A percentile compares a stretch with the other conserved stretches of the same genome.
Evolutionary conservation across 2,797 vertebrate species (phyloP).

Genomic region (Sebastes minor): DNA sequence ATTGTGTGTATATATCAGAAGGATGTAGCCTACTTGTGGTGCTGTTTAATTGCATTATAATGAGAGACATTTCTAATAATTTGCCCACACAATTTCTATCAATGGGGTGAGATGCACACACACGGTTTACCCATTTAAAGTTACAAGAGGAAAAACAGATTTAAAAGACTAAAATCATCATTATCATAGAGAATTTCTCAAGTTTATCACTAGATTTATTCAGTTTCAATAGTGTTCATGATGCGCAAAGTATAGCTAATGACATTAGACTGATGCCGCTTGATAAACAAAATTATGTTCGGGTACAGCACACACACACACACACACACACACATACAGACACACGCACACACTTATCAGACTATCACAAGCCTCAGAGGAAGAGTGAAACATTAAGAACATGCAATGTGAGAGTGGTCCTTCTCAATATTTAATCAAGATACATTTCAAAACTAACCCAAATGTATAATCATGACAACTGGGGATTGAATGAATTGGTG

Average conservation of each 20-base stretch:
- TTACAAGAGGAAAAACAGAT: background rate
- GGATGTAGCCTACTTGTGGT: background rate
- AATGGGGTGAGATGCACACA: background rate
- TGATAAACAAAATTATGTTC: constrained; percentile 53
- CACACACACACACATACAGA: constrained; percentile 1
- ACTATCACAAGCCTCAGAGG: constrained; percentile 69
- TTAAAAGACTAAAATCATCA: background rate
- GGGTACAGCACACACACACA: background rate
- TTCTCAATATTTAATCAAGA: constrained; percentile 81
- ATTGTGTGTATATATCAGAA: background rate
- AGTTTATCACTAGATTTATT: background rate
- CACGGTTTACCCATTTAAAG: background rate
- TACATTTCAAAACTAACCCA: constrained; percentile 78
- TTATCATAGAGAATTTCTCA: background rate
- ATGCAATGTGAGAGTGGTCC: constrained; percentile 70
- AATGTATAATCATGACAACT: constrained; percentile 75
- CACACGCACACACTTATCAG: constrained; percentile 23
- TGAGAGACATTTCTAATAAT: background rate
- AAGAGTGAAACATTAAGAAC: constrained; percentile 78
- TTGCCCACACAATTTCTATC: background rate
- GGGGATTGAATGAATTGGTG: constrained; percentile 71
- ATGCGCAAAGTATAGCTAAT: constrained; percentile 35
- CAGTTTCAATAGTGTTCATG: constrained; percentile 29
- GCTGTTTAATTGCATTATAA: background rate
- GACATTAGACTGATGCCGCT: constrained; percentile 37